These are phyloP conservation scores for Brachionus sp. DNA, from an alignment of 1,140 invertebrate species.

Conservation along the genomic window DNA sequence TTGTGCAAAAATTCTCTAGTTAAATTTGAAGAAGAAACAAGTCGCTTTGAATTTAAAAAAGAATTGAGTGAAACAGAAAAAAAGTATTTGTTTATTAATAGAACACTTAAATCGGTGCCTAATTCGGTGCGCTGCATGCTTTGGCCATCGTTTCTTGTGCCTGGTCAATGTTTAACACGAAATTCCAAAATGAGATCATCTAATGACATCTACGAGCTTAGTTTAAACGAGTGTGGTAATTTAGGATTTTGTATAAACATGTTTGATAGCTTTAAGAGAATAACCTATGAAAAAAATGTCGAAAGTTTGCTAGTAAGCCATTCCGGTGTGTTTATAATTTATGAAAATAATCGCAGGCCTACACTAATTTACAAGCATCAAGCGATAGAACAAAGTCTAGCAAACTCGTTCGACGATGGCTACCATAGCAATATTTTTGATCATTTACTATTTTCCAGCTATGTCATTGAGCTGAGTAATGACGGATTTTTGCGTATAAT, in stretches of 20 bases:
- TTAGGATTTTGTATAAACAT: constrained; percentile 9
- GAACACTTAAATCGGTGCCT: background rate
- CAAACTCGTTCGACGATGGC: background rate
- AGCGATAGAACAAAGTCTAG: background rate
- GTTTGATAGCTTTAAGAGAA: background rate
- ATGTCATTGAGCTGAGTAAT: constrained; percentile 6
- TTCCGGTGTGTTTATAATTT: background rate
- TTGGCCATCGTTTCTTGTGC: constrained; percentile 10
- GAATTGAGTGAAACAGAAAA: background rate
- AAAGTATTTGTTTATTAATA: background rate
- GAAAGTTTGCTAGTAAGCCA: constrained; percentile 34
- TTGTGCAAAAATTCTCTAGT: background rate
- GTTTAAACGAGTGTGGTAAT: background rate
- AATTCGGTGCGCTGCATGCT: constrained; percentile 12
- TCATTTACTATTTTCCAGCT: background rate
- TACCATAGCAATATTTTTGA: background rate
- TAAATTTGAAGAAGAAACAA: constrained; percentile 12
- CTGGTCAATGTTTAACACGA: constrained; percentile 10
- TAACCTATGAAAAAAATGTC: constrained; percentile 43
- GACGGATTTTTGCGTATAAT: constrained; percentile 5
- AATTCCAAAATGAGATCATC: constrained; percentile 12
- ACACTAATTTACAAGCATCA: constrained; percentile 15
- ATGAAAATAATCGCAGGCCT: constrained; percentile 26
- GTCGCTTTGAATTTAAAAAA: background rate
- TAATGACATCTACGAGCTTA: constrained; percentile 19